A percentile compares a stretch with the other conserved stretches of the same genome.
These are phyloP conservation scores for Cervus canadensis DNA, from an alignment of 2,113 vertebrate species.

Conservation along the genomic window DNA sequence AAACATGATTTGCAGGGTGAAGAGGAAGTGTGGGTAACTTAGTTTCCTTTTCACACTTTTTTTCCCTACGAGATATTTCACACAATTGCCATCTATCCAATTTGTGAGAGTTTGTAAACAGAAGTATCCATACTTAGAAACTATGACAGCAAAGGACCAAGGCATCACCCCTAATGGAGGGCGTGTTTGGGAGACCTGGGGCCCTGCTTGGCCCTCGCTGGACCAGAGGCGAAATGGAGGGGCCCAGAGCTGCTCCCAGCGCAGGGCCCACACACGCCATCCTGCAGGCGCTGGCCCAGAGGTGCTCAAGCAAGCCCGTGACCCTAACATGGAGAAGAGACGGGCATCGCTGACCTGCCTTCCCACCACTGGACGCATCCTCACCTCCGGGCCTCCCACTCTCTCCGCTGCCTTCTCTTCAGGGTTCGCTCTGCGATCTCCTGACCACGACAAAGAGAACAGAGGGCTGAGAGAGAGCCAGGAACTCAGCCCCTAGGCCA, in stretches of 20 bases:
- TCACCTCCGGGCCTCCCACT: conserved; percentile 95
- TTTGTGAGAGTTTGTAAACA: background rate
- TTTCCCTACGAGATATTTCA: background rate
- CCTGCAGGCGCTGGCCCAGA: background rate
- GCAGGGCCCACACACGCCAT: background rate
- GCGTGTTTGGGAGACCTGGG: background rate
- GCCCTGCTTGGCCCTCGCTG: background rate
- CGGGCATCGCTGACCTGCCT: background rate
- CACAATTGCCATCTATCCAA: background rate
- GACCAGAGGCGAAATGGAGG: background rate
- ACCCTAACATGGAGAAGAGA: background rate
- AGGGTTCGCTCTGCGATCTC: conserved; percentile 89
- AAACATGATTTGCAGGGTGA: background rate
- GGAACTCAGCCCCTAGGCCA: background rate
- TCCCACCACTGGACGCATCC: background rate
- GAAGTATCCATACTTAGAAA: background rate
- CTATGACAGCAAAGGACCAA: background rate
- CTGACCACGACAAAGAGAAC: conserved; percentile 74
- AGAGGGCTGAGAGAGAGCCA: background rate
- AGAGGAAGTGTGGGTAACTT: background rate
- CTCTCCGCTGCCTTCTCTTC: conserved; percentile 85
- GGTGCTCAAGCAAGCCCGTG: background rate
- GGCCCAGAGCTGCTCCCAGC: background rate
- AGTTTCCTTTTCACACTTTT: background rate
- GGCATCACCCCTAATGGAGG: background rate